A percentile compares a stretch with the other conserved stretches of the same genome.
Evolutionary conservation across 1,140 invertebrate genomes (phyloP).

Genomic region (Macrotrachela quadricornifera): DNA sequence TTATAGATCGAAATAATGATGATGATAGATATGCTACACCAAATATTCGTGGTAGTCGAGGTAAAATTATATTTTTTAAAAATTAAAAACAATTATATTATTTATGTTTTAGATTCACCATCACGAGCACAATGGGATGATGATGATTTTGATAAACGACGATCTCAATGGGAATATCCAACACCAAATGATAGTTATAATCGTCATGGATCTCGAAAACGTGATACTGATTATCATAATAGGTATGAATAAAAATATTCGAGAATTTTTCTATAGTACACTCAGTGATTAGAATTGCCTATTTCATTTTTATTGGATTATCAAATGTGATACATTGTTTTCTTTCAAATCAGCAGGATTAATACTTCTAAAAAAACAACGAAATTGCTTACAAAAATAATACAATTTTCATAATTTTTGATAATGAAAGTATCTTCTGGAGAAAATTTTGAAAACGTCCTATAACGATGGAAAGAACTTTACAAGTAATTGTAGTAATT

Average conservation of each 20-base stretch:
- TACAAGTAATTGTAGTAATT: no score
- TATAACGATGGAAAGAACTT: no score
- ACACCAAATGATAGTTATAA: constrained; percentile 11
- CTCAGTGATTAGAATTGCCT: no score
- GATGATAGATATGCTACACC: constrained; percentile 7
- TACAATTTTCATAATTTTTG: no score
- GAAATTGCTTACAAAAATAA: no score
- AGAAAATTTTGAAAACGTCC: no score
- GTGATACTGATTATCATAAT: constrained; percentile 2
- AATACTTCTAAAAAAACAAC: no score
- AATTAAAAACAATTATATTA: background rate
- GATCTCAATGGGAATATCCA: constrained; percentile 16
- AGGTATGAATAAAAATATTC: background rate
- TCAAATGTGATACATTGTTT: no score
- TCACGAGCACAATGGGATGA: constrained; percentile 64
- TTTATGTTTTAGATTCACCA: constrained; percentile 23
- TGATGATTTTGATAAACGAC: constrained; percentile 39
- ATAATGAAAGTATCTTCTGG: no score
- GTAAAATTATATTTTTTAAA: background rate
- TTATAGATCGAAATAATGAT: background rate
- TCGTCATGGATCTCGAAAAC: constrained; percentile 11
- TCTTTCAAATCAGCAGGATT: no score
- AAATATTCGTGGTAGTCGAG: background rate
- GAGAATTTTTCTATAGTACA: no score
- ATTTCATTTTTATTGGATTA: no score